Conservation (phyloP, 37 sponge, comb jelly and placozoan species). For the Spongia lamella region DNA sequence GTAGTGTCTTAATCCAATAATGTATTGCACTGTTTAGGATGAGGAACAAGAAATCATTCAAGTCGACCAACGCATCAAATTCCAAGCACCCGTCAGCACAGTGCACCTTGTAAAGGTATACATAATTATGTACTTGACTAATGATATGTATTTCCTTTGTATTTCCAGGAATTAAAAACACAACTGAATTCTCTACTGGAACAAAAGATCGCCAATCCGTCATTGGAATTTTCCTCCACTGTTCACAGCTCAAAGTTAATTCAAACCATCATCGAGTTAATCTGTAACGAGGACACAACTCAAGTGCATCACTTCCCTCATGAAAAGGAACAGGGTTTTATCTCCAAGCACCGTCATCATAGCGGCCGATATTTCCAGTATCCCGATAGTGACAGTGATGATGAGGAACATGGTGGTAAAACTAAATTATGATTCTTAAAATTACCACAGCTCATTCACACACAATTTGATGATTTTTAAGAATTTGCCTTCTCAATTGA, state of each 20-base stretch:
- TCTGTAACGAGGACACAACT: conserved; percentile 60
- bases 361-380: no score
- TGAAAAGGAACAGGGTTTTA: no score
- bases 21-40: conserved; percentile 6
- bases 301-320: no score
- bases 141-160: not conserved
- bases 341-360: no score
- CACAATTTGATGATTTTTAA: no score
- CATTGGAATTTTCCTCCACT: conserved; percentile 56
- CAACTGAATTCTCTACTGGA: conserved; percentile 58
- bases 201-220: conserved; percentile 61
- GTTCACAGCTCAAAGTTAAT: conserved; percentile 45
- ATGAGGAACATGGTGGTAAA: no score
- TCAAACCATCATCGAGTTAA: conserved; percentile 75
- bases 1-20: no score
- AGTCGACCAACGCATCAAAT: conserved; percentile 71
- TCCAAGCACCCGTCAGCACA: conserved; percentile 64
- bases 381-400: no score
- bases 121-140: not conserved
- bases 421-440: no score
- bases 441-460: no score
- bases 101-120: conserved; percentile 63
- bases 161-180: conserved; percentile 54
- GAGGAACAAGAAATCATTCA: conserved; percentile 48
- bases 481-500: no score